phyloP scores from a whole-genome alignment of 2,888 invertebrate species.

The Acrobasis repandana region DNA sequence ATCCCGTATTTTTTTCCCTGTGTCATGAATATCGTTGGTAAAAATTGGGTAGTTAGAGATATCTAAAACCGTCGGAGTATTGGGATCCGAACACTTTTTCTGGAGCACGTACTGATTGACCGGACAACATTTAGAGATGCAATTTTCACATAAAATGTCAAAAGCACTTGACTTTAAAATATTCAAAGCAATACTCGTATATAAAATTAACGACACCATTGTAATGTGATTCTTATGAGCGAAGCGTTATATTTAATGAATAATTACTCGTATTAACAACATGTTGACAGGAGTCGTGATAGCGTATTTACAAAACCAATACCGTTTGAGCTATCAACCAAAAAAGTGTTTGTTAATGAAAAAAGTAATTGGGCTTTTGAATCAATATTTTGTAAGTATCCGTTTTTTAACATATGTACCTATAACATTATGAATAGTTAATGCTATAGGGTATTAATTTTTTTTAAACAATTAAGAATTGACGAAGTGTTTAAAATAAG shows the following conservation, averaged over 20 bases:
- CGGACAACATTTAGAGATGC: constrained; percentile 16
- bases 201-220: not conserved
- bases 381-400: too few species aligned
- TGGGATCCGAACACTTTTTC: not conserved
- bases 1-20: constrained; percentile 2
- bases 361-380: too few species aligned
- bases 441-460: too few species aligned
- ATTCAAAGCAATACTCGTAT: not conserved
- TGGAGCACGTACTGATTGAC: constrained; percentile 4
- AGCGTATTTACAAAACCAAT: too few species aligned
- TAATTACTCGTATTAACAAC: too few species aligned
- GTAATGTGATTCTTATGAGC: not conserved
- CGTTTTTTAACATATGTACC: too few species aligned
- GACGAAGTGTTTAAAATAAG: too few species aligned
- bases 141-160: constrained; percentile 3
- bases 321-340: too few species aligned
- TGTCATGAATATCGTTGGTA: not conserved
- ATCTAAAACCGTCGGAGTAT: not conserved
- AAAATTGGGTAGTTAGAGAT: constrained; percentile 8
- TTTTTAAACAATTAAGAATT: too few species aligned
- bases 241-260: not conserved
- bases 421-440: too few species aligned
- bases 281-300: too few species aligned
- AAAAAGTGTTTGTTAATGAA: too few species aligned
- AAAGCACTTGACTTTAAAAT: not conserved